phyloP scores from a whole-genome alignment of 2,797 vertebrate species.

The Micromesistius poutassou region DNA sequence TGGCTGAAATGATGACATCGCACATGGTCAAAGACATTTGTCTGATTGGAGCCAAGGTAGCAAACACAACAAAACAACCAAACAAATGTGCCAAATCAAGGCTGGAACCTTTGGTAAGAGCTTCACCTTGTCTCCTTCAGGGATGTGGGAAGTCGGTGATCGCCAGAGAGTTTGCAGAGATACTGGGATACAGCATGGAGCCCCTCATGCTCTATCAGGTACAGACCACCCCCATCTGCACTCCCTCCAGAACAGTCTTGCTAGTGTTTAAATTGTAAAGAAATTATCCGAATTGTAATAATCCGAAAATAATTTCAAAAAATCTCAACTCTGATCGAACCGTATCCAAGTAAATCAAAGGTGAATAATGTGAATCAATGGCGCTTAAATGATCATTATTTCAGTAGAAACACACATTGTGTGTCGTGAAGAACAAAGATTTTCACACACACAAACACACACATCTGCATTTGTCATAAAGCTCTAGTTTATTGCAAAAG shows the following conservation, averaged over 20 bases:
- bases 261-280: not conserved
- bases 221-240: constrained; percentile 25
- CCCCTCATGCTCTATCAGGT: constrained; percentile 98
- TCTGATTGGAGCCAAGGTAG: constrained; percentile 93
- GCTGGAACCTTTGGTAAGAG: not conserved
- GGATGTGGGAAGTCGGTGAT: constrained; percentile 95
- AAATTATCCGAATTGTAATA: not conserved
- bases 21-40: constrained; percentile 96
- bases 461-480: not conserved
- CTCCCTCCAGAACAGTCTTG: constrained; percentile 24
- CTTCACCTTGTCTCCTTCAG: constrained; percentile 60
- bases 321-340: no score
- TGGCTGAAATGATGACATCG: constrained; percentile 96
- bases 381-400: no score
- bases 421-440: not conserved
- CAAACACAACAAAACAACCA: constrained; percentile 21
- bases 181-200: constrained; percentile 86
- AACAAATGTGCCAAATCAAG: not conserved
- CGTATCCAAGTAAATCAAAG: no score
- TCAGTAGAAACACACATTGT: no score
- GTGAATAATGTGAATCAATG: no score
- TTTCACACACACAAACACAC: not conserved
- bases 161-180: constrained; percentile 86
- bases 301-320: no score
- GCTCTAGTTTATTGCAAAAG: not conserved